Base-by-base conservation (phyloP, 2,888 invertebrate genomes). In the Hyposoter didymator region DNA sequence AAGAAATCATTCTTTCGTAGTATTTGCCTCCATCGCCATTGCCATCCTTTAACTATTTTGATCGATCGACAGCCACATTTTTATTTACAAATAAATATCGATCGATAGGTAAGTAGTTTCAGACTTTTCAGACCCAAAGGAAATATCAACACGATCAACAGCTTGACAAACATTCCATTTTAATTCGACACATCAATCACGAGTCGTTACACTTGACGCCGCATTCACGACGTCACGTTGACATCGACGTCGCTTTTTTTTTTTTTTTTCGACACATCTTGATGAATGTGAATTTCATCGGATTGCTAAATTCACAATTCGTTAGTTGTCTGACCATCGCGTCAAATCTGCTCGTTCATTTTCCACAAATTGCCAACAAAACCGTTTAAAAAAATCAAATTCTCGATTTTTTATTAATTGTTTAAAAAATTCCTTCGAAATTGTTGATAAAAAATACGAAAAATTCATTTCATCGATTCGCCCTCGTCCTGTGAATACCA, bases 41-140 rank as follows among this genome's bases (percentile, higher is more conserved):
- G n/a, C 62, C 67, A 66, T 74, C 12, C 12, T 76, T 35, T 55
- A 7, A 28, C 7, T 59, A 70, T 69, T 82, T 82, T 79, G 74
- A 85, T 85, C 85, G 85, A 82, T 75, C 85, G 75, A 55, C 72
- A 59, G 73, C 12, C 39, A 14, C 67, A 12, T 59, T 78, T 73
- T 79, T 64, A 12, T 49, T 59, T n/a, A 2, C 55, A 52, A 22
- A 45, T n/a, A 49, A 66, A 76, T 67, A 75, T 70, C 19, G 55
- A 78, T 67, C 35, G 59, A 59, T 69, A 70, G 81, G 78, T 84
- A 81, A 84, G 82, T 85, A 55, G 59, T 82, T 85, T 82, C 39
- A 76, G 67, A 66, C 59, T 73, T 67, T 67, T 76, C 76, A 39
- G 45, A 49, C 47, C 35, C 59, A 78, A 62, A 59, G 28, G 28